These are phyloP conservation scores for Euclidia mi DNA, from an alignment of 2,888 invertebrate species.

Conservation along the genomic window DNA sequence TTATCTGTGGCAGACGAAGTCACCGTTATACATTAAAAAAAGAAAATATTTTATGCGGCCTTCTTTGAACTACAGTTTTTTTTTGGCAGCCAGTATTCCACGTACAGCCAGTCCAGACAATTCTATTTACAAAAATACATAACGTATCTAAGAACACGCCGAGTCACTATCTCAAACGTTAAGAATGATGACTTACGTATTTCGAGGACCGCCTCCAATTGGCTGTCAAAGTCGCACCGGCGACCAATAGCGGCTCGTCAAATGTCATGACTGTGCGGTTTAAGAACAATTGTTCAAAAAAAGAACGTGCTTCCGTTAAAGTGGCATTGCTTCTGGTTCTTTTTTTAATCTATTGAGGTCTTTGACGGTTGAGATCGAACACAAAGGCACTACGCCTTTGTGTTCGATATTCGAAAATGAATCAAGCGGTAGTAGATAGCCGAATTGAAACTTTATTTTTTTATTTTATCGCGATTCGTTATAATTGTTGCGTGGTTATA, in stretches of 20 bases:
- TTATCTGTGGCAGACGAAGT: not conserved
- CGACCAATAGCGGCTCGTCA: constrained; percentile 88
- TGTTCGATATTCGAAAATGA: constrained; percentile 24
- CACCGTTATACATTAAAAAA: not conserved
- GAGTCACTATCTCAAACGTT: constrained; percentile 84
- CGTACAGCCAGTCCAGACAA: constrained; percentile 33
- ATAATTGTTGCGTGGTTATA: not conserved
- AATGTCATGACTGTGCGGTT: constrained; percentile 85
- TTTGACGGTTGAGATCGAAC: constrained; percentile 64
- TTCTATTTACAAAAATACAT: constrained; percentile 60
- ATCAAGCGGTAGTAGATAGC: constrained; percentile 10
- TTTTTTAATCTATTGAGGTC: constrained; percentile 65
- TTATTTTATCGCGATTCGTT: constrained; percentile 8
- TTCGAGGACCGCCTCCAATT: constrained; percentile 82
- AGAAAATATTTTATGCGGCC: not conserved
- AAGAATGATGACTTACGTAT: constrained; percentile 87
- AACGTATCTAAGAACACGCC: constrained; percentile 60
- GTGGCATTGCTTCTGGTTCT: constrained; percentile 81
- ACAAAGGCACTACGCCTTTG: constrained; percentile 54
- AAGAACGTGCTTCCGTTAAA: constrained; percentile 86
- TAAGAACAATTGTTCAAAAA: constrained; percentile 80
- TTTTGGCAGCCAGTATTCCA: constrained; percentile 15
- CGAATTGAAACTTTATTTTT: not conserved
- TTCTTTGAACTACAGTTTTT: constrained; percentile 1
- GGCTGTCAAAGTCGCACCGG: constrained; percentile 85